These are phyloP conservation scores for Odontophorus gujanensis DNA, from an alignment of 2,113 vertebrate species.

Conservation along the genomic window DNA sequence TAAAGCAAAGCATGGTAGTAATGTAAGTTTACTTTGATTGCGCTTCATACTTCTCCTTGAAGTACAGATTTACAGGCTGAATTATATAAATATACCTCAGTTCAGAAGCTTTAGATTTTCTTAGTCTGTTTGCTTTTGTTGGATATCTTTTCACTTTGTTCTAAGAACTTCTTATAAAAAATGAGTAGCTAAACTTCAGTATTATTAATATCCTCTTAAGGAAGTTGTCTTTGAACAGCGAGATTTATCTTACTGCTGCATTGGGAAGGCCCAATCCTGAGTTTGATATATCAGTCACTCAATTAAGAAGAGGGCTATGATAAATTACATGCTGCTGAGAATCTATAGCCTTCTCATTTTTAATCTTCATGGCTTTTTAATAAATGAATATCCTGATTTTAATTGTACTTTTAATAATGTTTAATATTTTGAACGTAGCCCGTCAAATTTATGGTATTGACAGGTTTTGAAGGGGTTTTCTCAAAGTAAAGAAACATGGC, in stretches of 20 bases:
- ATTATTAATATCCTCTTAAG: background rate
- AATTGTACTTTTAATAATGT: constrained; percentile 24
- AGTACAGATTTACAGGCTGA: background rate
- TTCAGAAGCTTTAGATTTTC: background rate
- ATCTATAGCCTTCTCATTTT: background rate
- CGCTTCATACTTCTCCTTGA: background rate
- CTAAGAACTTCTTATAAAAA: background rate
- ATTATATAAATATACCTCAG: constrained; percentile 1
- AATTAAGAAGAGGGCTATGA: background rate
- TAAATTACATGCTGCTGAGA: background rate
- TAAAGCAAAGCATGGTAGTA: background rate
- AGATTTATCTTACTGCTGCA: background rate
- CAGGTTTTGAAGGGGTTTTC: background rate
- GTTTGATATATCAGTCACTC: background rate
- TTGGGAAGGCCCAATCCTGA: background rate
- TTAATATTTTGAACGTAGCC: background rate
- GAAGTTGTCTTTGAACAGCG: background rate
- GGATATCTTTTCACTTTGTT: constrained; percentile 12
- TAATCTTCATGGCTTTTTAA: constrained; percentile 40
- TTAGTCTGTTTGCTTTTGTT: constrained; percentile 1
- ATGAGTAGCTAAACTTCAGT: background rate
- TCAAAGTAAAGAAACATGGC: background rate
- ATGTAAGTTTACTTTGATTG: background rate
- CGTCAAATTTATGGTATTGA: background rate
- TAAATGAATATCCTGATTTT: constrained; percentile 7